These are phyloP conservation scores for Ceyx cyanopectus DNA, from an alignment of 2,113 vertebrate species.

Conservation along the genomic window DNA sequence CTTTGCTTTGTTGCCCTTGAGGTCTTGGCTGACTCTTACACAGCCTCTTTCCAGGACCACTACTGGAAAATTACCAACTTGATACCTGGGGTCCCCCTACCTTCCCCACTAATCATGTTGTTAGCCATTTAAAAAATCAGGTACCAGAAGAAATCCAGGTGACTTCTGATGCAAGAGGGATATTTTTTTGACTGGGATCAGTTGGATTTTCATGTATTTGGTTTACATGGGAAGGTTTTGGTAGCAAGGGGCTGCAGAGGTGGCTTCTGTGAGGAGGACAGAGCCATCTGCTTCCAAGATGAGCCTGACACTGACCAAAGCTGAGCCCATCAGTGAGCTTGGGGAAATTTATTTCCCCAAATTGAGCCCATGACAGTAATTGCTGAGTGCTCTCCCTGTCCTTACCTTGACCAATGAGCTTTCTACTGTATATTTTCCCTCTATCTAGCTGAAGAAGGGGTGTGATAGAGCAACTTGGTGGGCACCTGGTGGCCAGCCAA, in stretches of 20 bases:
- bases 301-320: fast-evolving
- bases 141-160: constrained; percentile 15
- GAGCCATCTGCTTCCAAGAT: neutral
- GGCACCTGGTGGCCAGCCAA: neutral
- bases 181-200: neutral
- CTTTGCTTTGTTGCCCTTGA: neutral
- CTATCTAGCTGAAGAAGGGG: neutral
- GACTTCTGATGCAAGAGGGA: constrained; percentile 42
- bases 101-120: neutral
- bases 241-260: neutral
- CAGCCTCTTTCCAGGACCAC: neutral
- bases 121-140: constrained; percentile 41
- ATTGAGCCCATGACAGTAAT: fast-evolving
- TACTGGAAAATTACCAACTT: neutral
- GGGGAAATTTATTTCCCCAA: neutral
- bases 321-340: neutral
- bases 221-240: neutral
- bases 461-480: neutral
- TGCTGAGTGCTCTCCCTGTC: neutral
- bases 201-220: constrained; percentile 3
- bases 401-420: neutral
- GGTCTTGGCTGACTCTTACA: neutral
- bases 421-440: neutral
- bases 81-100: neutral
- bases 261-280: neutral